Percentiles rank a stretch among this genome's conserved stretches.
phyloP scores from a whole-genome alignment of 1,140 invertebrate genomes.

The Xylocopa sonorina region DNA sequence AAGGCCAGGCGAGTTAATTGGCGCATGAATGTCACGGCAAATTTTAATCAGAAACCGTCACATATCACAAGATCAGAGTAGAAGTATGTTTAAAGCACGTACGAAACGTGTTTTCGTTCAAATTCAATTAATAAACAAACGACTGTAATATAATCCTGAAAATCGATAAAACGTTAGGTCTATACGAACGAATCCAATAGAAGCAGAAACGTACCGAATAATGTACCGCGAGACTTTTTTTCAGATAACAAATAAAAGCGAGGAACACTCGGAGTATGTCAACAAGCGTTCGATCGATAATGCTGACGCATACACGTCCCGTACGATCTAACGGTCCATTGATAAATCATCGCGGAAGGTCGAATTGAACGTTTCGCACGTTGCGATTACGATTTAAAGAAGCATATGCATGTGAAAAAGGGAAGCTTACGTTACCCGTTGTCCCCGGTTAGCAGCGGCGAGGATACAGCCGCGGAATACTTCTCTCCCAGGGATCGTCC shows the following conservation, averaged over 20 bases:
- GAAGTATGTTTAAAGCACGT: background rate
- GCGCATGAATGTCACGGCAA: conserved; percentile 46
- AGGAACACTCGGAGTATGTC: conserved; percentile 29
- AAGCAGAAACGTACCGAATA: background rate
- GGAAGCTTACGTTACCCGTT: conserved; percentile 22
- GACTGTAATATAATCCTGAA: background rate
- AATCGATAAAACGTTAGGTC: background rate
- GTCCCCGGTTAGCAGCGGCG: background rate
- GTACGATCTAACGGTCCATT: conserved; percentile 62
- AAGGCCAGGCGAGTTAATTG: conserved; percentile 52
- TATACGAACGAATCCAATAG: background rate
- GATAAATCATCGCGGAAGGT: conserved; percentile 50
- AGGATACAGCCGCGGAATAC: conserved; percentile 16
- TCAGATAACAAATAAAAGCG: background rate
- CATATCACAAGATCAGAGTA: background rate
- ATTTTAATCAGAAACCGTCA: conserved; percentile 29
- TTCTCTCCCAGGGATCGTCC: conserved; percentile 16
- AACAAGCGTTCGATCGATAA: conserved; percentile 62
- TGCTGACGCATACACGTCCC: conserved; percentile 25
- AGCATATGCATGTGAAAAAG: conserved; percentile 1
- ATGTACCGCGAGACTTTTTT: background rate
- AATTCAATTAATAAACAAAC: background rate
- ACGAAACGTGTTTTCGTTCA: background rate
- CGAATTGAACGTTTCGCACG: background rate
- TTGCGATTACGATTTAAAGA: background rate